Base-by-base conservation (phyloP, 2,797 vertebrate species). In the Clarias laeviceps region DNA sequence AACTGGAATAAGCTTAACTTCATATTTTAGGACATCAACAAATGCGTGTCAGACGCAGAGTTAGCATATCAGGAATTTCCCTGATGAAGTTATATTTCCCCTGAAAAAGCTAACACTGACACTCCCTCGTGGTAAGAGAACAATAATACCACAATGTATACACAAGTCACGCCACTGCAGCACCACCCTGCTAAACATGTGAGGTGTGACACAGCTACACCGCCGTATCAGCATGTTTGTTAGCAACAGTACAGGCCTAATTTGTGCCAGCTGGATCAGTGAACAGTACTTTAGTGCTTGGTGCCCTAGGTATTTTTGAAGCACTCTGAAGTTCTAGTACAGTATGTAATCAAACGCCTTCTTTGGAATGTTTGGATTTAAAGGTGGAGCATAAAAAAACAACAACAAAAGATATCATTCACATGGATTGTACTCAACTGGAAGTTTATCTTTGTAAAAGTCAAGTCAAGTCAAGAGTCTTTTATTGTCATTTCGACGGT, bases 181-280 rank as follows among this genome's bases (percentile, higher is more conserved):
- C 65, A 79, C 65, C 73, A 61, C 76, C 76, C 83, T 61, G 65
- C 65, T 45, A 8, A 84, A 50, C 37, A 70, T 5, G 57, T 37
- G 65, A 80, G 65, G 83, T 69, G 83, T 80, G 76, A 59, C 83
- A 61, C 76, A 50, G 65, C 54, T 85, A 57, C 54, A 79, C 64
- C 7, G n/a, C 65, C 64, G 59, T 79, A 27, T 82, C 72, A 69
- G 27, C 6, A 34, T 54, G 81, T 70, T 70, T 79, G 56, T n/a
- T 37, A 37, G 27, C 45, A 82, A 56, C 61, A 76, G 18, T 66
- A 11, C 17, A 83, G 62, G 17, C 37, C 18, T 69, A 8, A 57
- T 76, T 82, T 73, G 79, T 70, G 76, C 37, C 57, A 50, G 37
- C 45, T 65, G 84, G 61, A 40, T 64, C 78, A 56, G 29, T 6